Evolutionary conservation across 2,797 vertebrate genomes (phyloP), one percentile per base, ranked within the genome.

Genomic region (Florisuga fusca): DNA sequence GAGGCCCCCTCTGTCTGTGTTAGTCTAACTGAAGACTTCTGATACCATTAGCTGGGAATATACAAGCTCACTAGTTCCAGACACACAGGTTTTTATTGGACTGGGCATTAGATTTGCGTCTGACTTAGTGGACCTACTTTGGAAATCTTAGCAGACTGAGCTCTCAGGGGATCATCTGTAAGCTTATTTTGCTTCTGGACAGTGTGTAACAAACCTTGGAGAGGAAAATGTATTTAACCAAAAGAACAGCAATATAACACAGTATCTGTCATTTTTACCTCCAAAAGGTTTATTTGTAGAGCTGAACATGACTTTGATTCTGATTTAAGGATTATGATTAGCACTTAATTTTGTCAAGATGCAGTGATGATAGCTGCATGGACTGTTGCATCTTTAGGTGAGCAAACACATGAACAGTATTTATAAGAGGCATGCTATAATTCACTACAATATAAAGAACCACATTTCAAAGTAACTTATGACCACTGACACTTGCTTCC

Each of bases 381-480:
- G 41, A 64, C 11, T 33, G 43, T 78, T 87, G 64, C 3, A 1
- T 34, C 34, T 82, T 76, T 66, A 74, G 55, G 22, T 87, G 36
- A 89, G 38, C 11, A 54, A 87, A 59, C 9, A 77, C 20, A 61
- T 50, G 48, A 87, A 46, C 2, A 12, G 15, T 22, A n/a, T 75
- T 80, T 81, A 27, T 64, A 81, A 72, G 10, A 94, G 38, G 5
- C 33, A 78, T 31, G 21, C 10, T 76, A 33, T 34, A 79, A 84
- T 84, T 89, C 67, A 69, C 48, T 71, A 16, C 27, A 74, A 23
- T 67, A 87, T 71, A 67, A 79, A 93, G 19, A 86, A 78, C 59
- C 22, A 62, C 26, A 64, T 94, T 94, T 94, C n/a, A 67, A 77
- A 78, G 38, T 69, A 94, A 84, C 77, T 86, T 69, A 66, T 86